phyloP scores from a whole-genome alignment of 30 jellyfish, hydroid and myxozoan genomes.

The Sanderia malayensis region DNA sequence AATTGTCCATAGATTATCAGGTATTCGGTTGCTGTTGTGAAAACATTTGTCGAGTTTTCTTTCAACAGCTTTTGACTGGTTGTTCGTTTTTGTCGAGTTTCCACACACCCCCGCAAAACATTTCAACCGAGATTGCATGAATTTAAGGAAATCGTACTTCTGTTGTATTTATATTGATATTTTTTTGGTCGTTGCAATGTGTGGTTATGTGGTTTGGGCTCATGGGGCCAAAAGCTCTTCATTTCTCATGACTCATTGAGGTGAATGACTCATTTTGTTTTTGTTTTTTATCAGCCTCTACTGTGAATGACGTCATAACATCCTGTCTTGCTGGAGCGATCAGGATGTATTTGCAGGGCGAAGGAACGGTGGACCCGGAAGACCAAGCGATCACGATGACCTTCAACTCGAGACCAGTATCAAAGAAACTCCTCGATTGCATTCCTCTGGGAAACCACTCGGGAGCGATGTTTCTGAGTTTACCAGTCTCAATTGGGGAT shows the following conservation, averaged over 20 bases:
- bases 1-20: background rate
- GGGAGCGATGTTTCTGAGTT: constrained; percentile 89
- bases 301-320: constrained; percentile 92
- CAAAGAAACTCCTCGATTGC: constrained; percentile 57
- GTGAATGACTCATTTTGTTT: too few relatives aligned
- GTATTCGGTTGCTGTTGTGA: background rate
- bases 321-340: constrained; percentile 96
- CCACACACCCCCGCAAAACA: too few relatives aligned
- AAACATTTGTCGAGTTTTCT: background rate
- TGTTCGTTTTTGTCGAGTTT: too few relatives aligned
- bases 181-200: too few relatives aligned
- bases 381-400: constrained; percentile 98
- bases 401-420: constrained; percentile 75
- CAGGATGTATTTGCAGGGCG: constrained; percentile 67
- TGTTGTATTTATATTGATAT: too few relatives aligned
- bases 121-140: too few relatives aligned
- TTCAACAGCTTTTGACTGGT: too few relatives aligned
- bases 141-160: too few relatives aligned
- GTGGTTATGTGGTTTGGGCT: too few relatives aligned
- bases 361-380: constrained; percentile 58
- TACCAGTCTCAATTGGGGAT: constrained; percentile 86
- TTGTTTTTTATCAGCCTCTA: constrained; percentile 53
- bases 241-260: too few relatives aligned
- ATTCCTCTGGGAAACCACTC: constrained; percentile 95
- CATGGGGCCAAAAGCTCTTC: too few relatives aligned